Base-by-base conservation (phyloP, 2,797 vertebrate genomes). In the Cheirogaleus major region DNA sequence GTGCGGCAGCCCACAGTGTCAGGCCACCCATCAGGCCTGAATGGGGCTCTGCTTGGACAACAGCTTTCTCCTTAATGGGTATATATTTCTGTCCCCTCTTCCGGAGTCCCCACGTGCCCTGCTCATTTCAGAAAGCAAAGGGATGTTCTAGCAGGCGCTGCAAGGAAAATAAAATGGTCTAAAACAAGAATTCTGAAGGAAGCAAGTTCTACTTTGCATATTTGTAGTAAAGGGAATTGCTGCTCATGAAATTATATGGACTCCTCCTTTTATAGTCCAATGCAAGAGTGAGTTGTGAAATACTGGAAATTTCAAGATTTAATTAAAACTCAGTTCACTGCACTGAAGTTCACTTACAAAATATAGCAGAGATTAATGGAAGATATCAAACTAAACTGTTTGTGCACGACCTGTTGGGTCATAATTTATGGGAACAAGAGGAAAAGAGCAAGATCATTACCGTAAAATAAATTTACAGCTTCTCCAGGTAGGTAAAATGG, bases 361-460 rank as follows among this genome's bases (percentile, higher is more conserved):
- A 95, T 94, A 82, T n/a, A 92, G 90, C 82, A 50, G 97, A 98
- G 97, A 97, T 98, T 97, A 97, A 98, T 97, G 90, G 94, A 87
- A 70, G 91, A 96, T 72, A 97, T 94, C 52, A 91, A 98, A 96
- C 27, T 83, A 86, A 95, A 96, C 92, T 93, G 93, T 98, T 98
- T 97, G 97, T 92, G 92, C 93, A 95, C 14, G 75, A 92, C 95
- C 89, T 93, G 67, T 95, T 97, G 95, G 94, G 95, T 61, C 93
- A 89, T 97, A 96, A 97, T 98, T 98, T 98, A 97, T 98, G 94
- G 89, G 93, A 96, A 92, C 73, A 76, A 94, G 96, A 97, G 85
- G 84, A 89, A 97, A 98, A 97, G 96, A 97, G 69, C 95, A 95
- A 95, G 93, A 97, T 98, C 96, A 97, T 97, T 97, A 92, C 85